Evolutionary conservation across 2,113 vertebrate genomes (phyloP), one percentile per base, ranked within the genome.

Genomic region (Bubo scandiacus): DNA sequence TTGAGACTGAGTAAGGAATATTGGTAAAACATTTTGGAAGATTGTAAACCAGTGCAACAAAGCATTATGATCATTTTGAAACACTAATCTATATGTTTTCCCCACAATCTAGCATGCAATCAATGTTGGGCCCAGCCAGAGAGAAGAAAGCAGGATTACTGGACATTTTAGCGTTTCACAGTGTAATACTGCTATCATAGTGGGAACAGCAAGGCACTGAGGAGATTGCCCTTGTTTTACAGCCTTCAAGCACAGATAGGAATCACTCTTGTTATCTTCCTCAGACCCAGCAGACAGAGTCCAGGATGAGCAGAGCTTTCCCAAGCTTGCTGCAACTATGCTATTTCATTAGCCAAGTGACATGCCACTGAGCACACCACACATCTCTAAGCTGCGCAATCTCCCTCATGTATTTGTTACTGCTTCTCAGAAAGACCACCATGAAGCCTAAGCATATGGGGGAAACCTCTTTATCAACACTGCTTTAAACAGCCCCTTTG

Each of bases 21-120:
- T 96, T 17, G 75, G 75, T 74, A 63, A 92, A 94, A 71, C 92
- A 81, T 63, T 90, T 94, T 51, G 59, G 74, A 49, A 73, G 45
- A 19, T 22, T 51, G 57, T 51, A 86, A 92, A 9, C 17, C 67
- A 45, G 85, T 45, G 79, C 88, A 95, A 51, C 32, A 77, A 91
- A 93, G 88, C 49, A 4, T 86, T 82, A 21, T 32, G 90, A 92
- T 77, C 51, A 15, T 47, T 91, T 62, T 42, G 71, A 88, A 81
- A 54, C 66, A 42, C 51, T 80, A 66, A 96, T 94, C 79, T 92
- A 29, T 81, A n/a, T 4, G 5, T n/a, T 96, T 90, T 52, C 87
- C 75, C 63, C 12, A 4, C 88, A 83, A 73, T 77, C 88, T 90
- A 90, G 36, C 42, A 77, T 5, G 14, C 26, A 77, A 72, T 77